Base-by-base conservation (phyloP, 2,888 invertebrate genomes). In the Julus scandinavius region DNA sequence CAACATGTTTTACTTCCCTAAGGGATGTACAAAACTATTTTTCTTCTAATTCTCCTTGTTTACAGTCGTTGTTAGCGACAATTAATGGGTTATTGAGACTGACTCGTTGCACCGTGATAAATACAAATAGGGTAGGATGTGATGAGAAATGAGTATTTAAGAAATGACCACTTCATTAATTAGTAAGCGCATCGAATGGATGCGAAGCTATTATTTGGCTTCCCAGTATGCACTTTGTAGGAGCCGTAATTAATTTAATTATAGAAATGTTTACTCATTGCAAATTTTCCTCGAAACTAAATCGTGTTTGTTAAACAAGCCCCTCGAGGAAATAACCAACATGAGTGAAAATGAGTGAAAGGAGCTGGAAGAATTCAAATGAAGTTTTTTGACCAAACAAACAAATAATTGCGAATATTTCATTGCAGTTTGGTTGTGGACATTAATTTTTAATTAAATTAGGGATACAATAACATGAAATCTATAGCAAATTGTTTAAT, bases 141-240 rank as follows among this genome's bases (percentile, higher is more conserved):
- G 29, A 29, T 6, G 72, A 72, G 72, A 72, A 29, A 72, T 72
- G 29, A 29, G 29, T 72, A 29, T 50, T 72, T 72, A 72, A 72
- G 72, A 72, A 72, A 29, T 72, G 72, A 72, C 72, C 72, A 72
- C n/a, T 72, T 72, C 72, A 72, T 72, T 72, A 72, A 72, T 72
- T 72, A 72, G 72, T n/a, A 50, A 13, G 29, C 72, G 11, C 72
- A 29, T 72, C 72, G 4, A 13, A 3, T 54, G 54, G 11, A 54
- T 58, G 58, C 58, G n/a, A 11, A 11, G 63, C 63, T 4, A 63
- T 11, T 72, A 72, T 72, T 72, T 29, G 72, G 72, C 29, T 72
- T 72, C 72, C 29, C 29, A 72, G 72, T 5, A 20, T 11, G 72
- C 29, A 72, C 72, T 72, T 5, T 5, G 72, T 29, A 29, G 72